phyloP scores from a whole-genome alignment of 2,888 invertebrate species.

The Melipona beecheii region DNA sequence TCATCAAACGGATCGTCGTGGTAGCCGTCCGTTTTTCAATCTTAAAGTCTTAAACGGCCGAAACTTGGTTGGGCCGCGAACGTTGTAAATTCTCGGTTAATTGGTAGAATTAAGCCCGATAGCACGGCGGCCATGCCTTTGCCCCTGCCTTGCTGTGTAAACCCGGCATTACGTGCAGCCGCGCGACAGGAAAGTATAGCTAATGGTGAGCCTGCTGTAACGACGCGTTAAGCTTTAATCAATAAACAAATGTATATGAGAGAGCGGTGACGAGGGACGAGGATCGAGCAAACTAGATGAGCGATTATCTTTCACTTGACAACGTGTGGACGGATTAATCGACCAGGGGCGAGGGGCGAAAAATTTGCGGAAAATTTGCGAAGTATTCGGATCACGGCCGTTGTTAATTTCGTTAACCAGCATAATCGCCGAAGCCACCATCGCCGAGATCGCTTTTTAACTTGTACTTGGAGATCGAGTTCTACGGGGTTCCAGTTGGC shows the following conservation, averaged over 20 bases:
- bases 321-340: conserved; percentile 23
- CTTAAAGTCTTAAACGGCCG: conserved; percentile 12
- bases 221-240: conserved; percentile 67
- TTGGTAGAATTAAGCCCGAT: conserved; percentile 31
- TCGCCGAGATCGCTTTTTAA: background rate
- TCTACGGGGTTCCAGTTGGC: background rate
- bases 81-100: conserved; percentile 40
- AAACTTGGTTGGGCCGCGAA: background rate
- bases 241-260: conserved; percentile 51
- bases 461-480: background rate
- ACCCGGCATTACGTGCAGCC: conserved; percentile 52
- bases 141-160: conserved; percentile 20
- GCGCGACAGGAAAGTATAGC: conserved; percentile 53
- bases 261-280: background rate
- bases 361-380: conserved; percentile 38
- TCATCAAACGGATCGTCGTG: background rate
- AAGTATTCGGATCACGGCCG: background rate
- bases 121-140: too few relatives aligned
- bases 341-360: background rate
- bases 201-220: conserved; percentile 47
- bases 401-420: conserved; percentile 31
- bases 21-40: conserved; percentile 15
- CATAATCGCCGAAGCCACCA: conserved; percentile 2
- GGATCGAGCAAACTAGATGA: conserved; percentile 37
- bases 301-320: conserved; percentile 41